Percentiles rank a stretch among this genome's conserved stretches.
Evolutionary conservation across 2,113 vertebrate species (phyloP).

Genomic region (Odocoileus virginianus): DNA sequence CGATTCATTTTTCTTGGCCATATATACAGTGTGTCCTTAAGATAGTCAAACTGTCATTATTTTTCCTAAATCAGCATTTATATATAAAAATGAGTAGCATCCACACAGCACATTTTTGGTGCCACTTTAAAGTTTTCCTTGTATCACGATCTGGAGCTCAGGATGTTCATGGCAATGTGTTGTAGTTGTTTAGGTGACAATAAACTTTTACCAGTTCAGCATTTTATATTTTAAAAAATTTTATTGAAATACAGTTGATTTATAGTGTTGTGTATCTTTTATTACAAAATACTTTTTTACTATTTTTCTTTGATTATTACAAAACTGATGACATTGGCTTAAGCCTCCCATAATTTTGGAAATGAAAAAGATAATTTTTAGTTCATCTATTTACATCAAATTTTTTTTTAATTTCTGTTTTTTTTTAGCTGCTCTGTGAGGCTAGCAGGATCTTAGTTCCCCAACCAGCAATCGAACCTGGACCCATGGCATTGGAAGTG

Average conservation of each 20-base stretch:
- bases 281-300: not conserved
- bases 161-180: not conserved
- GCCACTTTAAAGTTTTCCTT: not conserved
- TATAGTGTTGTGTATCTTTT: not conserved
- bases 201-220: not conserved
- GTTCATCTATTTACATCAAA: not conserved
- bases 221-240: not conserved
- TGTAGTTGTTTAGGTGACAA: not conserved
- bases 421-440: not conserved
- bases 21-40: not conserved
- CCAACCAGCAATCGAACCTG: not conserved
- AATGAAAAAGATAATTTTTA: not conserved
- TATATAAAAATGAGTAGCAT: not conserved
- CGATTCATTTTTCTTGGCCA: not conserved
- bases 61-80: not conserved
- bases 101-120: not conserved
- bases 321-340: not conserved
- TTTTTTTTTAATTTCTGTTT: not conserved
- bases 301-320: not conserved
- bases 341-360: not conserved
- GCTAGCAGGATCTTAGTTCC: not conserved
- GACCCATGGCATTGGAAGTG: not conserved
- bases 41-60: not conserved
- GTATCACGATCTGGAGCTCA: not conserved
- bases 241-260: not conserved